phyloP scores from a whole-genome alignment of 2,797 vertebrate species.

The Melanogrammus aeglefinus region DNA sequence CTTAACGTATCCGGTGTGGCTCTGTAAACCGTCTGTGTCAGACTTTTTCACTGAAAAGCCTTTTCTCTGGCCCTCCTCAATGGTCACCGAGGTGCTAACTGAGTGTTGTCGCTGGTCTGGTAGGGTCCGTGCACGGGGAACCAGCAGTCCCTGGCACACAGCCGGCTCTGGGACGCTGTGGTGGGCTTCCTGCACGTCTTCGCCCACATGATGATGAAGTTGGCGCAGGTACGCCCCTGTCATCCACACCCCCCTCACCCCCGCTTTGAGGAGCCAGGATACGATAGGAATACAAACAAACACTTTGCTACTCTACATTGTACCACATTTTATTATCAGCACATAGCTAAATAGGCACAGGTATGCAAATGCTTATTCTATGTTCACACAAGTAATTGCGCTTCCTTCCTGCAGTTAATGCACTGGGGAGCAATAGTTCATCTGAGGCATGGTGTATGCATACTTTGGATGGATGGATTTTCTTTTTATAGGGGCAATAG shows the following conservation, averaged over 20 bases:
- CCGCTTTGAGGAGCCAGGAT: neutral
- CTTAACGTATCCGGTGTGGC: neutral
- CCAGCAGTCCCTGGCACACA: conserved; percentile 95
- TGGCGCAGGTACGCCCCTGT: conserved; percentile 84
- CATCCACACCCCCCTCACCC: neutral
- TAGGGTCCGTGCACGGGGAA: conserved; percentile 93
- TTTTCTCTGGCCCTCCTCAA: conserved; percentile 22
- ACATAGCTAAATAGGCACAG: neutral
- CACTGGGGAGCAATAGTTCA: neutral
- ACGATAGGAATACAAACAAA: neutral
- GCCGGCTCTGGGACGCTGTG: conserved; percentile 94
- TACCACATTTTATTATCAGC: neutral
- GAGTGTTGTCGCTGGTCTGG: conserved; percentile 5
- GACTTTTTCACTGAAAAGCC: neutral
- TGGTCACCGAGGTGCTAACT: neutral
- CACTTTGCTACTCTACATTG: neutral
- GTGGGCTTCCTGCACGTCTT: conserved; percentile 97
- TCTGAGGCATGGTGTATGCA: neutral
- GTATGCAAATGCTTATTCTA: neutral
- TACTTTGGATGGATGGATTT: neutral
- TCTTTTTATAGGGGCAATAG: neutral
- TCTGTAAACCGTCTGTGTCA: neutral
- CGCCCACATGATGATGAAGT: conserved; percentile 98
- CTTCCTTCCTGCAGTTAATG: neutral
- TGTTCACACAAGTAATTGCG: neutral